Conservation (phyloP, 2,113 vertebrate species). For the Salvator merianae region DNA sequence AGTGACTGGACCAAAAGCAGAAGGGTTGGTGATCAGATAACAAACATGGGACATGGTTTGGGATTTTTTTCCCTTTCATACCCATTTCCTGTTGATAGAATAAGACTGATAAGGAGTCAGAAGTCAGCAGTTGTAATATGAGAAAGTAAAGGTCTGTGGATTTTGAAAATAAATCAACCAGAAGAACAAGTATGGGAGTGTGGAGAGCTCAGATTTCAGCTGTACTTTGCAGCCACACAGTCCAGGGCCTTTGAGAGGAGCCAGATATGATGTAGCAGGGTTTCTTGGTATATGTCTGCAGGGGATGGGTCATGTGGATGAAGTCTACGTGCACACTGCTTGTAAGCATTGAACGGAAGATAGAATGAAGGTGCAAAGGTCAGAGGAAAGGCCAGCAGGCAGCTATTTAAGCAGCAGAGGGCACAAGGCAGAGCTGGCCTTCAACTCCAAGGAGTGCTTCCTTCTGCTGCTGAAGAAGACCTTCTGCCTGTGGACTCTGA, state of each 20-base stretch:
- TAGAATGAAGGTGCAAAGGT: background rate
- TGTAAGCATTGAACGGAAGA: background rate
- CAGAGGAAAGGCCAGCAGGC: background rate
- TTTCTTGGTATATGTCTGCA: background rate
- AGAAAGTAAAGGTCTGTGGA: background rate
- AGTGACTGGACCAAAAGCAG: background rate
- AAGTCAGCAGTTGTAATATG: conserved; percentile 7
- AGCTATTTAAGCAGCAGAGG: too few relatives aligned
- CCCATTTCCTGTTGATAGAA: conserved; percentile 14
- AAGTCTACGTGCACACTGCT: background rate
- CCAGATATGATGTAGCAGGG: background rate
- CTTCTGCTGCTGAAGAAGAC: too few relatives aligned
- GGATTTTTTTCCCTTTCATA: conserved; percentile 6
- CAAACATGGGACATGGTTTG: background rate
- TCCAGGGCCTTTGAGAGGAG: background rate
- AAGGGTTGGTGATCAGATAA: conserved; percentile 7
- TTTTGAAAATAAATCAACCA: conserved; percentile 13
- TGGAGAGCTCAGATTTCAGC: background rate
- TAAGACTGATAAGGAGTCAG: conserved; percentile 4
- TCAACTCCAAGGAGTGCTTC: too few relatives aligned
- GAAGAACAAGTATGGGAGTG: background rate
- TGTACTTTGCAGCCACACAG: background rate
- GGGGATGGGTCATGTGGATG: background rate
- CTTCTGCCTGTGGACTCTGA: too few relatives aligned
- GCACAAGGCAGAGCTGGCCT: too few relatives aligned